Evolutionary conservation across 2,113 vertebrate genomes (phyloP).

Genomic region (Tragelaphus buxtoni): DNA sequence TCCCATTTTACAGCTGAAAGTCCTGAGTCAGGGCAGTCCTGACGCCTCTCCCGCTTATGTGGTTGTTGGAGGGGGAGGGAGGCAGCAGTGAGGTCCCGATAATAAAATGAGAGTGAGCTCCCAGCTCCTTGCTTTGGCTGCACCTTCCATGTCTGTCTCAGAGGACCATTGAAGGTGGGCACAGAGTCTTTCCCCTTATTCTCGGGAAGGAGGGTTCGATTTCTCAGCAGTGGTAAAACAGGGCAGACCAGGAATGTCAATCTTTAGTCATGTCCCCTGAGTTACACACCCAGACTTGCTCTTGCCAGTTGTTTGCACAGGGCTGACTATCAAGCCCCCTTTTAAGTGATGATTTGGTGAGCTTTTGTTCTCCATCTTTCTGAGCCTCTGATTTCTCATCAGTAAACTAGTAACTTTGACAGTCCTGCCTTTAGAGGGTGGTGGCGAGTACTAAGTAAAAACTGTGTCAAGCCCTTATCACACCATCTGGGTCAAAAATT

Average conservation of each 20-base stretch:
- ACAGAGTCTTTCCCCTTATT: too few species aligned
- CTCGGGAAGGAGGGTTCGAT: not conserved
- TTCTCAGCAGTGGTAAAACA: accelerated
- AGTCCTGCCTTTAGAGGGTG: too few species aligned
- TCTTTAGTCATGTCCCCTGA: not conserved
- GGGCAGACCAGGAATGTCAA: accelerated
- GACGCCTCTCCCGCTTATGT: accelerated
- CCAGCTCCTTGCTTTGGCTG: accelerated
- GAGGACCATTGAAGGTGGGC: not conserved
- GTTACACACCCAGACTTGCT: not conserved
- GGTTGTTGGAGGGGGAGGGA: accelerated
- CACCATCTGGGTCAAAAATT: not conserved
- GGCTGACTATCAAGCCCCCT: not conserved
- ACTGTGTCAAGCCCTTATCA: not conserved
- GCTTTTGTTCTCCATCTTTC: not conserved
- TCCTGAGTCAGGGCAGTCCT: not conserved
- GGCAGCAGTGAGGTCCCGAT: not conserved
- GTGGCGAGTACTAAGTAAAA: not conserved
- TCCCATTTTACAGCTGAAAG: not conserved
- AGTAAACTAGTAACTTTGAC: not conserved
- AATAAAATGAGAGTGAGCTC: not conserved
- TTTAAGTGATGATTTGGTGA: not conserved
- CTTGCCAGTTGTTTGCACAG: not conserved
- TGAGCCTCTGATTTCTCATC: not conserved
- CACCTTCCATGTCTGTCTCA: not conserved